Conservation (phyloP, 2,113 vertebrate species). For the Picathartes gymnocephalus region DNA sequence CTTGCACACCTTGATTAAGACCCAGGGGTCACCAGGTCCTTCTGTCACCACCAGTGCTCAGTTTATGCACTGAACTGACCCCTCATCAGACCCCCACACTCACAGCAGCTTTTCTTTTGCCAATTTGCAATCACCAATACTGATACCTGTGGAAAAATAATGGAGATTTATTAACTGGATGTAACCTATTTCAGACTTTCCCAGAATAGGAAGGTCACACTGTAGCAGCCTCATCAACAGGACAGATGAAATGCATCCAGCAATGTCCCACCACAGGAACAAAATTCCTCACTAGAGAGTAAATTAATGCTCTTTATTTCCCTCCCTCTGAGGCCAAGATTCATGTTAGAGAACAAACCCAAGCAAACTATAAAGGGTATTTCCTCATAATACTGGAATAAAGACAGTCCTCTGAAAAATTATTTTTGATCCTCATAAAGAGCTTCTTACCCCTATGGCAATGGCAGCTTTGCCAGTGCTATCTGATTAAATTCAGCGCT, state of each 20-base stretch:
- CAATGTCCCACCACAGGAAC: not conserved
- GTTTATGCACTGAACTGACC: not conserved
- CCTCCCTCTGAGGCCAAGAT: not conserved
- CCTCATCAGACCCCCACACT: not conserved
- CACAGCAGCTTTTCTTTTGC: not conserved
- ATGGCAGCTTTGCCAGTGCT: not conserved
- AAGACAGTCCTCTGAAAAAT: not conserved
- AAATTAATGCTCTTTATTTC: not conserved
- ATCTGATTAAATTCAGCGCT: not conserved
- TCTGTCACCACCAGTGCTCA: accelerated
- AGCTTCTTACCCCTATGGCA: not conserved
- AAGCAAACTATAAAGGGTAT: not conserved
- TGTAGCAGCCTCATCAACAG: not conserved
- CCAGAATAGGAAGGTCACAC: not conserved
- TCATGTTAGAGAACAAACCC: not conserved
- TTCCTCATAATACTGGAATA: not conserved
- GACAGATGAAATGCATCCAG: not conserved
- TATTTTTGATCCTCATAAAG: not conserved
- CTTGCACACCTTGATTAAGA: not conserved
- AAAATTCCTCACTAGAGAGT: not conserved
- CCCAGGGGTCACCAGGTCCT: not conserved
- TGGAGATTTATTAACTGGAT: not conserved
- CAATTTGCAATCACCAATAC: not conserved
- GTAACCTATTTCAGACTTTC: not conserved
- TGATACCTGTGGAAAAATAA: not conserved